Conservation (phyloP, 2,888 invertebrate genomes). For the Geotrupes spiniger region DNA sequence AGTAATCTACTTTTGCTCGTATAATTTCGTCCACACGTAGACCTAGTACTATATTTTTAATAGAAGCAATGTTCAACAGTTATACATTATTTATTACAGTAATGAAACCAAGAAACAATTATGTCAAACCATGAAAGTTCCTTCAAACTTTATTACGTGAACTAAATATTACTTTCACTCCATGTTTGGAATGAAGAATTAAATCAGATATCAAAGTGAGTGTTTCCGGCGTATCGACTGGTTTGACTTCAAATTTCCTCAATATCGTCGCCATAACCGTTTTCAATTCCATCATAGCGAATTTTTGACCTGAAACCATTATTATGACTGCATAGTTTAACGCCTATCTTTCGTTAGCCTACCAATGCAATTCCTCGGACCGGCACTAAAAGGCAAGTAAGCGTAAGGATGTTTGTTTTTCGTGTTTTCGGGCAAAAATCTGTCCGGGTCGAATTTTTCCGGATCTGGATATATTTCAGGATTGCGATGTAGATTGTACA, state of each 20-base stretch:
- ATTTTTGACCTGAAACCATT: constrained; percentile 60
- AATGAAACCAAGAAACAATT: too few relatives aligned
- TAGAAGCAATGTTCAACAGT: too few relatives aligned
- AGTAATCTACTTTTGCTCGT: too few relatives aligned
- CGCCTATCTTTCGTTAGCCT: constrained; percentile 23
- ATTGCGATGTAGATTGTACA: constrained; percentile 65
- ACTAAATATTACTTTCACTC: too few relatives aligned
- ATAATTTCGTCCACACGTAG: too few relatives aligned
- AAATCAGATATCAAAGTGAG: constrained; percentile 49
- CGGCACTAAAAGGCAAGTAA: constrained; percentile 67
- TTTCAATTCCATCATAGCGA: constrained; percentile 64
- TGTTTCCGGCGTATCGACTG: constrained; percentile 52
- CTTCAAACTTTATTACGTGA: too few relatives aligned
- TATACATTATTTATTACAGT: too few relatives aligned
- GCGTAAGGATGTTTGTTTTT: constrained; percentile 59
- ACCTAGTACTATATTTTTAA: too few relatives aligned
- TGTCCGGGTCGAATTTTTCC: constrained; percentile 64
- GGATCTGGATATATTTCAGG: constrained; percentile 64
- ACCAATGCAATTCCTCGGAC: constrained; percentile 69
- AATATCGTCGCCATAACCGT: constrained; percentile 56
- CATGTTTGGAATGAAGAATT: too few relatives aligned
- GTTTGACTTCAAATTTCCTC: constrained; percentile 53
- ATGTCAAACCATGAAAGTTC: too few relatives aligned
- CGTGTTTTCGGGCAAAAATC: constrained; percentile 63
- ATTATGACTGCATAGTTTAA: constrained; percentile 7